Evolutionary conservation across 2,888 invertebrate species (phyloP).

Genomic region (Sclerodermus sp.): DNA sequence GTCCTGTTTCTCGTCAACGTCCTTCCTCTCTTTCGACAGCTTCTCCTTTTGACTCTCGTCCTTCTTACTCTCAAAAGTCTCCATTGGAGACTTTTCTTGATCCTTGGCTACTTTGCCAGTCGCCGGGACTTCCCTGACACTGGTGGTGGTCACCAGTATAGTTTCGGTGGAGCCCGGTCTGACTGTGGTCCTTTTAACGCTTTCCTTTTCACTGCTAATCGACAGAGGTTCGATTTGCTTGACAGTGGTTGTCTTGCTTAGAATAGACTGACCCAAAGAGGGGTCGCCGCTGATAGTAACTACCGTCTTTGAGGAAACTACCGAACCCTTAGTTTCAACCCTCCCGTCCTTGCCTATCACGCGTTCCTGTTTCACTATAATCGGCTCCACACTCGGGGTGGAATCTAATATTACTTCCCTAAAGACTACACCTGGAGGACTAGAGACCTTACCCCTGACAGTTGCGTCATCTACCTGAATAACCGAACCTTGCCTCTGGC

Average conservation of each 20-base stretch:
- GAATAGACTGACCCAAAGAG: constrained; percentile 25
- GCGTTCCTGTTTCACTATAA: constrained; percentile 34
- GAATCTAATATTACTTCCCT: constrained; percentile 1
- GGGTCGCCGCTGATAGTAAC: constrained; percentile 30
- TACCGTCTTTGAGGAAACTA: constrained; percentile 33
- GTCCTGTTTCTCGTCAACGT: constrained; percentile 61
- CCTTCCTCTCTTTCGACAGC: constrained; percentile 62
- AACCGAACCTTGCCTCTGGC: constrained; percentile 13
- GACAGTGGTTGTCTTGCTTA: constrained; percentile 37
- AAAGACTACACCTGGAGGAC: neutral
- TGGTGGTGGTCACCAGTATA: neutral
- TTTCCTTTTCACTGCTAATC: constrained; percentile 7
- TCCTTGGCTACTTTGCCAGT: neutral
- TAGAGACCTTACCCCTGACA: constrained; percentile 11
- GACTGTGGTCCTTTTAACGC: constrained; percentile 23
- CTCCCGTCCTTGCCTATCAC: constrained; percentile 27
- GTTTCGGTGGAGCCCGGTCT: constrained; percentile 15
- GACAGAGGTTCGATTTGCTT: constrained; percentile 23
- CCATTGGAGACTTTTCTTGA: neutral
- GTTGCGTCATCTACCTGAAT: constrained; percentile 10
- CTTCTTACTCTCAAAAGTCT: neutral
- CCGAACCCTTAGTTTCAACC: constrained; percentile 27
- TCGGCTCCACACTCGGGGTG: constrained; percentile 29
- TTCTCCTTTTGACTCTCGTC: constrained; percentile 59
- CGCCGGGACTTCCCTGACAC: neutral